Conservation (phyloP, 2,113 vertebrate genomes). For the crab-eating macaque (Macaca fascicularis) region DNA sequence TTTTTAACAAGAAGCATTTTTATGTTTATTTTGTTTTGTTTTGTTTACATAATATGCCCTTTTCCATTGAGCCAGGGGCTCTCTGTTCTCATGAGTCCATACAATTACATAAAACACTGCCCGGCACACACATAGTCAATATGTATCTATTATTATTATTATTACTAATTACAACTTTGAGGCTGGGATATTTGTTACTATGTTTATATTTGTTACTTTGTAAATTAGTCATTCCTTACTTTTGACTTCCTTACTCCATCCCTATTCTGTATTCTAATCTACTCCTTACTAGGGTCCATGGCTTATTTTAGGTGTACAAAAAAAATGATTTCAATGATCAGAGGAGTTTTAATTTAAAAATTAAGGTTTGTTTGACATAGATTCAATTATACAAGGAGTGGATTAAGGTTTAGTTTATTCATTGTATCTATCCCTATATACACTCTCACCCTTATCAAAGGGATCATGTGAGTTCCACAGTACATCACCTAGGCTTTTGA, state of each 20-base stretch:
- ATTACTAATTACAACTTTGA: neutral
- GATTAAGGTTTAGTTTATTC: neutral
- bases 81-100: neutral
- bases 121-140: neutral
- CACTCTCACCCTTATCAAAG: neutral
- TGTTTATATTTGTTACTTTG: neutral
- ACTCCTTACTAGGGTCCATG: accelerated
- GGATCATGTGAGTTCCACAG: neutral
- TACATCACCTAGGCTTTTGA: neutral
- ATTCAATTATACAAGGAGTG: neutral
- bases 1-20: neutral
- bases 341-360: neutral
- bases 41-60: neutral
- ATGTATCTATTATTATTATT: neutral
- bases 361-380: neutral
- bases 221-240: neutral
- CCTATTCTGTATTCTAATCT: neutral
- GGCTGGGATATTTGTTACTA: neutral
- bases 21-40: neutral
- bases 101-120: neutral
- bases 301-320: neutral
- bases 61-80: neutral
- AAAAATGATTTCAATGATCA: neutral
- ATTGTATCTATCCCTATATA: neutral
- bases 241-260: neutral